Conservation (phyloP, 2,888 invertebrate genomes). For the Ceraclea dissimilis region DNA sequence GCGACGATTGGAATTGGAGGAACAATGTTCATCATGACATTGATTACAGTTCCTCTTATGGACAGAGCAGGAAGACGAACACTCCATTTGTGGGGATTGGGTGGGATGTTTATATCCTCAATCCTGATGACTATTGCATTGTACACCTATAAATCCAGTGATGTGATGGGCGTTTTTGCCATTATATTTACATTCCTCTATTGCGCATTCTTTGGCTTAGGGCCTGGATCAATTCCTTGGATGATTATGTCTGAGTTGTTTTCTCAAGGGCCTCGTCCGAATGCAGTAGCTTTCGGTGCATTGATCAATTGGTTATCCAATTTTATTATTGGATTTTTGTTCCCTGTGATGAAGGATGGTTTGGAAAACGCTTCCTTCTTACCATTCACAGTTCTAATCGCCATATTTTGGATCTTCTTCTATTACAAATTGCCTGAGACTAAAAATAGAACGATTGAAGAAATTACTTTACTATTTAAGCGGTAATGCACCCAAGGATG, state of each 20-base stretch:
- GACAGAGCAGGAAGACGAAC: slow-evolving; percentile 63
- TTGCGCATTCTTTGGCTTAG: slow-evolving; percentile 46
- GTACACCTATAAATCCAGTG: slow-evolving; percentile 39
- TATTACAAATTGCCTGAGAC: slow-evolving; percentile 46
- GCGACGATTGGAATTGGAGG: slow-evolving; percentile 66
- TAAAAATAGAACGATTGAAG: slow-evolving; percentile 46
- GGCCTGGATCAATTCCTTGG: slow-evolving; percentile 49
- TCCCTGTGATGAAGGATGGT: slow-evolving; percentile 35
- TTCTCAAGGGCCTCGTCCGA: slow-evolving; percentile 43
- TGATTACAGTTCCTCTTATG: slow-evolving; percentile 70
- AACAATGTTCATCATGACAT: slow-evolving; percentile 64
- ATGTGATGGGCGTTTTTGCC: slow-evolving; percentile 43
- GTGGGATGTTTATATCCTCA: slow-evolving; percentile 65
- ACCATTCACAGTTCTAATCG: slow-evolving; percentile 41
- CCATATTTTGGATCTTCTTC: slow-evolving; percentile 43
- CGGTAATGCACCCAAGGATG: not conserved
- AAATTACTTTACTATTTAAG: slow-evolving; percentile 46
- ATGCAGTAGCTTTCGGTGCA: slow-evolving; percentile 46
- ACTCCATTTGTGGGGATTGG: slow-evolving; percentile 61
- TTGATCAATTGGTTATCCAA: slow-evolving; percentile 48
- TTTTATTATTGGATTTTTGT: slow-evolving; percentile 45
- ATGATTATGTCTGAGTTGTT: slow-evolving; percentile 48
- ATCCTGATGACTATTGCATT: slow-evolving; percentile 58
- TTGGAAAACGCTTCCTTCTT: slow-evolving; percentile 42
- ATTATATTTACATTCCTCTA: slow-evolving; percentile 45